Percentiles rank a stretch among this genome's conserved stretches.
Evolutionary conservation across 2,113 vertebrate genomes (phyloP).

Genomic region (Circaetus cinerascens): DNA sequence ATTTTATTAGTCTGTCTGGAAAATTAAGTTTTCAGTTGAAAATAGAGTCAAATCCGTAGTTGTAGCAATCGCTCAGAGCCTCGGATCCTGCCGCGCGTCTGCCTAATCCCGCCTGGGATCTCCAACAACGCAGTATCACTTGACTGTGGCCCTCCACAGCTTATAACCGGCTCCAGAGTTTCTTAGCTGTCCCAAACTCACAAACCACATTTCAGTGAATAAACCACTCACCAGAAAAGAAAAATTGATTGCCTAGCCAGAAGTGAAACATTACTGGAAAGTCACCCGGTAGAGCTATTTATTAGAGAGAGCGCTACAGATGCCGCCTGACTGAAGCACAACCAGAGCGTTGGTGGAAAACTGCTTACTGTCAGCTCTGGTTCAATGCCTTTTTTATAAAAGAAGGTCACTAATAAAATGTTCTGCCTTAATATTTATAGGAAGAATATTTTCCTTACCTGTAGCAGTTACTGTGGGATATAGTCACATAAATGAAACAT

Average conservation of each 20-base stretch:
- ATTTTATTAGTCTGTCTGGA: not conserved
- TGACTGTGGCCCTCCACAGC: not conserved
- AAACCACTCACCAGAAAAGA: not conserved
- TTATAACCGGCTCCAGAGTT: not conserved
- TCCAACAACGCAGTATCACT: rapidly evolving
- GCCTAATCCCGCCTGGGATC: not conserved
- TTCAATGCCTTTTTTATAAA: not conserved
- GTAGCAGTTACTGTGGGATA: not conserved
- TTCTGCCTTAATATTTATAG: not conserved
- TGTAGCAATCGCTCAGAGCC: not conserved
- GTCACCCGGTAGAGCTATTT: not conserved
- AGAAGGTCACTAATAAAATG: not conserved
- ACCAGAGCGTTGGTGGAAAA: not conserved
- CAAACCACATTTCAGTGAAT: conserved; percentile 1
- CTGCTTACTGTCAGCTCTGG: not conserved
- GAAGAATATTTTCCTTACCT: not conserved
- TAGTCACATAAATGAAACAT: not conserved
- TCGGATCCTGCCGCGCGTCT: rapidly evolving
- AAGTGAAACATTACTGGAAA: not conserved
- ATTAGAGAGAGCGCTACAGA: not conserved
- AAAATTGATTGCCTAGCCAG: not conserved
- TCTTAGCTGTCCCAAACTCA: not conserved
- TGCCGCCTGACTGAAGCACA: not conserved
- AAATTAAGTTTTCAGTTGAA: not conserved
- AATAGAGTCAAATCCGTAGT: not conserved